These are phyloP conservation scores for Nycticebus coucang DNA, from an alignment of 2,113 vertebrate species.

Conservation along the genomic window DNA sequence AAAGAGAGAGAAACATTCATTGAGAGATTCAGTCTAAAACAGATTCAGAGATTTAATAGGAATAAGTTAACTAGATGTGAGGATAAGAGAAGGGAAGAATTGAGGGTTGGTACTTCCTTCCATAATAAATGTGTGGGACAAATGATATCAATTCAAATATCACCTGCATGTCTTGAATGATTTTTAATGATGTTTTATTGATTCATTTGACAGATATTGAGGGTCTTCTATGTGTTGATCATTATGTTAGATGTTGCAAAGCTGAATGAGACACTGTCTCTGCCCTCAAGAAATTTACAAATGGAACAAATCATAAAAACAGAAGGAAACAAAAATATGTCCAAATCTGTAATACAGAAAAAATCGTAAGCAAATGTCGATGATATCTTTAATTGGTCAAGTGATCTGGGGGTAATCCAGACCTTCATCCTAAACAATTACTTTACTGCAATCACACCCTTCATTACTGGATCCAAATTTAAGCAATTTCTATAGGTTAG, in stretches of 20 bases:
- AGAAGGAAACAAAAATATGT: too few species aligned
- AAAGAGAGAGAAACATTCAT: too few species aligned
- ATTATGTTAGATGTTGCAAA: background rate
- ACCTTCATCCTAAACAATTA: background rate
- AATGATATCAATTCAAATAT: background rate
- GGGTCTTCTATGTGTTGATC: background rate
- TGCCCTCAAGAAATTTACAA: background rate
- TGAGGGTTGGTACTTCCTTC: background rate
- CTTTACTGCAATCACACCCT: background rate
- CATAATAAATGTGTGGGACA: background rate
- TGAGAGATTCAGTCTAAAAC: too few species aligned
- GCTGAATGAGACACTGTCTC: background rate
- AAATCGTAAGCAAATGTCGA: background rate
- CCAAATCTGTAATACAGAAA: too few species aligned
- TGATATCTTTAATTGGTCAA: background rate
- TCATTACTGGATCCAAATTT: conserved; percentile 5
- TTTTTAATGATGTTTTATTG: conserved; percentile 6
- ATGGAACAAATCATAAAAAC: too few species aligned
- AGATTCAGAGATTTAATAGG: too few species aligned
- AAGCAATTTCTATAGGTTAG: background rate
- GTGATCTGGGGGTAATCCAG: background rate
- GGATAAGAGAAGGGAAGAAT: background rate
- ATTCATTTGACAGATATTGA: background rate
- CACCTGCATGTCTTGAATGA: background rate
- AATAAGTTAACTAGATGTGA: background rate